Conservation (phyloP, 2,797 vertebrate species). For the Columba guinea region DNA sequence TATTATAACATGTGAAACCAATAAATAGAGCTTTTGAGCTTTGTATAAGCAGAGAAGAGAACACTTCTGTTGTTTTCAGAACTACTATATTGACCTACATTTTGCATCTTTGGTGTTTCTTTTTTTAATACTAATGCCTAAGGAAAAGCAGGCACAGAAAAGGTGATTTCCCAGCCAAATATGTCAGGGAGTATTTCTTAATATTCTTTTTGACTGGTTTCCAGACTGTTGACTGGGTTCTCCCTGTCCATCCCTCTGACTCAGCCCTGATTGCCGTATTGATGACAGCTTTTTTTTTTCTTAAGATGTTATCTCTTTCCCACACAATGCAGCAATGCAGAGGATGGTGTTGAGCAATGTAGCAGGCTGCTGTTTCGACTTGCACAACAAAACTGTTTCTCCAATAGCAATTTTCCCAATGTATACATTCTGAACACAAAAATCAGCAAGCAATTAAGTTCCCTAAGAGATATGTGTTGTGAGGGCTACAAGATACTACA, state of each 20-base stretch:
- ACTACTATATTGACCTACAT: neutral
- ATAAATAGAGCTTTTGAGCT: neutral
- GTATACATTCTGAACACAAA: neutral
- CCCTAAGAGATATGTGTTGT: fast-evolving
- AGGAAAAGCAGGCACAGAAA: neutral
- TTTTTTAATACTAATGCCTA: neutral
- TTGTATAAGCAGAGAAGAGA: neutral
- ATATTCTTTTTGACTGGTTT: neutral
- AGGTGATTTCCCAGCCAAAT: neutral
- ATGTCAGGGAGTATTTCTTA: neutral
- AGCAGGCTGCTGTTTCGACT: neutral
- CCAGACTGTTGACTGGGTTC: neutral
- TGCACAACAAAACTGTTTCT: neutral
- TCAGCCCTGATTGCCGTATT: neutral
- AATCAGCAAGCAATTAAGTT: neutral
- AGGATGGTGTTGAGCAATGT: neutral
- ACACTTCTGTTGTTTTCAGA: neutral
- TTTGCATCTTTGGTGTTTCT: neutral
- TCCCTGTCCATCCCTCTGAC: neutral
- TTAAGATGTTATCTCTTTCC: neutral
- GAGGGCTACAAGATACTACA: neutral
- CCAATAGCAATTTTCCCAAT: neutral
- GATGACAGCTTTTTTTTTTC: neutral
- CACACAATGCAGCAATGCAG: neutral
- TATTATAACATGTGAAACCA: neutral